Conservation (phyloP, 1,140 invertebrate species). For the Bombus picipes region DNA sequence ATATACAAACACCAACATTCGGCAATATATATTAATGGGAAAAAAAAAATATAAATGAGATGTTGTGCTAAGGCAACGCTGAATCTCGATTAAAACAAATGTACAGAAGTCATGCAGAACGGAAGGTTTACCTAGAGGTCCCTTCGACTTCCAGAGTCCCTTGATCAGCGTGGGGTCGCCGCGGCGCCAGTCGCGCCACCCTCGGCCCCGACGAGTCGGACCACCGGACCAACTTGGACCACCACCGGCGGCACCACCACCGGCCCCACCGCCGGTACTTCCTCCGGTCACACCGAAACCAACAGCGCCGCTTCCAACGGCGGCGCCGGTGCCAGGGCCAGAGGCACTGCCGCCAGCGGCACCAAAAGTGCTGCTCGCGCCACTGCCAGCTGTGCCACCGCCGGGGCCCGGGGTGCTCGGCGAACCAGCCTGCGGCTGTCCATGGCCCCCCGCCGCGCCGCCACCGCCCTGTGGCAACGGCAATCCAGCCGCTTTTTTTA, state of each 20-base stretch:
- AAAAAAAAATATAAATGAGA: too few species aligned
- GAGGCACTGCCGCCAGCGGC: slow-evolving; percentile 53
- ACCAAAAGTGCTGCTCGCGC: slow-evolving; percentile 44
- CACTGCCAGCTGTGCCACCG: slow-evolving; percentile 56
- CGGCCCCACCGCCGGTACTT: slow-evolving; percentile 60
- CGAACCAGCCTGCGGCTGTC: slow-evolving; percentile 77
- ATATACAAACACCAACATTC: too few species aligned
- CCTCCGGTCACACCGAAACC: slow-evolving; percentile 51
- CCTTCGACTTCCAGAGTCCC: slow-evolving; percentile 85
- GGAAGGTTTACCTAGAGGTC: slow-evolving; percentile 83
- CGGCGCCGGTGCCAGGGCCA: slow-evolving; percentile 50
- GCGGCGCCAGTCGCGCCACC: slow-evolving; percentile 86
- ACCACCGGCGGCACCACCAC: slow-evolving; percentile 61
- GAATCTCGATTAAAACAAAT: neutral
- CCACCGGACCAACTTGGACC: slow-evolving; percentile 40
- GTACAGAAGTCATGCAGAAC: neutral
- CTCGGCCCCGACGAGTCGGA: slow-evolving; percentile 79
- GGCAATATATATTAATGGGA: too few species aligned
- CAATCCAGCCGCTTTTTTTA: slow-evolving; percentile 63
- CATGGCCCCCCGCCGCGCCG: slow-evolving; percentile 66
- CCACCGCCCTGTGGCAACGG: slow-evolving; percentile 69
- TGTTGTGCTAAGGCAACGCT: too few species aligned
- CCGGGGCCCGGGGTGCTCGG: slow-evolving; percentile 72
- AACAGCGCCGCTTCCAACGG: slow-evolving; percentile 27
- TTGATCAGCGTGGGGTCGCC: slow-evolving; percentile 87